Evolutionary conservation across 2,113 vertebrate species (phyloP).

Genomic region (Upupa epops): DNA sequence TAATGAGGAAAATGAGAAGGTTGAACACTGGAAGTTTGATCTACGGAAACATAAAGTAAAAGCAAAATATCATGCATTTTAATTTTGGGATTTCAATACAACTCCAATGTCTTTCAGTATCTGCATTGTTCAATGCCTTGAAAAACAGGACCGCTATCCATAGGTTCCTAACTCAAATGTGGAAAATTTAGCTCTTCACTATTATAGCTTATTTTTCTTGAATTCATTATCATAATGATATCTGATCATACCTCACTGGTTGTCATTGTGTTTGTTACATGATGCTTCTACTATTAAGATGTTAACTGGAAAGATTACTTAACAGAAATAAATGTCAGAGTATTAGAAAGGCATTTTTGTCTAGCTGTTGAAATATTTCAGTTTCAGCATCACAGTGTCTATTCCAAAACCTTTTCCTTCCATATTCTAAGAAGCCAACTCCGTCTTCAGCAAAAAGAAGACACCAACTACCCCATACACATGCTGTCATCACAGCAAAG

Average conservation of each 20-base stretch:
- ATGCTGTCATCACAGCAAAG: background rate
- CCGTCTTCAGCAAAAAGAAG: background rate
- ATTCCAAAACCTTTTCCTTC: background rate
- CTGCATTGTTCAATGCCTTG: background rate
- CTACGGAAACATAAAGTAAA: no score
- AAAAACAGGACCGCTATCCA: background rate
- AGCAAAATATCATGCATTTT: background rate
- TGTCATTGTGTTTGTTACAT: background rate
- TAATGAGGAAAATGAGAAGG: no score
- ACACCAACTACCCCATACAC: background rate
- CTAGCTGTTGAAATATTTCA: background rate
- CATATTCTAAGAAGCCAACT: background rate
- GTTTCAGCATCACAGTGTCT: background rate
- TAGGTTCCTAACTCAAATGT: background rate
- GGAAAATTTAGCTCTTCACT: background rate
- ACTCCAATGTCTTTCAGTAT: background rate
- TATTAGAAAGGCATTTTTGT: background rate
- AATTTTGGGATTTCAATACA: background rate
- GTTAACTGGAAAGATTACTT: background rate
- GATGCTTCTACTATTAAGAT: background rate
- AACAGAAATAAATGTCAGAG: constrained; percentile 15
- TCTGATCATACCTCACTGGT: background rate
- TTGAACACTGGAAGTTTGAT: background rate
- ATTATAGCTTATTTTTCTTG: background rate
- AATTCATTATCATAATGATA: background rate